Percentiles rank a stretch among this genome's conserved stretches.
phyloP scores from a whole-genome alignment of 2,113 vertebrate genomes.

The Colius striatus region DNA sequence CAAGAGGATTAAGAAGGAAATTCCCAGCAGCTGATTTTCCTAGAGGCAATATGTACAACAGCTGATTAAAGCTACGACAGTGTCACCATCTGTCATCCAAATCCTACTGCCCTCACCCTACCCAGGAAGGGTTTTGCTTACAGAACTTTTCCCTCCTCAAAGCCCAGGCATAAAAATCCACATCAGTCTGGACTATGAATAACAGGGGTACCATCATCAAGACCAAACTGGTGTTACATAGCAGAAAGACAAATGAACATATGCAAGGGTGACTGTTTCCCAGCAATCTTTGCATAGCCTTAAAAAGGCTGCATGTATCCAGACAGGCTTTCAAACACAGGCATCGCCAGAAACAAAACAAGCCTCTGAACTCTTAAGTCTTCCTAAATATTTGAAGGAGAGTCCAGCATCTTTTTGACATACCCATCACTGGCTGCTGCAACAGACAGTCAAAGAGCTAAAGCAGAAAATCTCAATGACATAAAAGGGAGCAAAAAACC shows the following conservation, averaged over 20 bases:
- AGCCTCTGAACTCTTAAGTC: neutral
- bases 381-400: neutral
- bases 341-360: neutral
- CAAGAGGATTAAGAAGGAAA: constrained; percentile 93
- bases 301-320: neutral
- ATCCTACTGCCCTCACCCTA: neutral
- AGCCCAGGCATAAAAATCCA: neutral
- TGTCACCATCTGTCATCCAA: constrained; percentile 33
- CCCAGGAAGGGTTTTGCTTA: neutral
- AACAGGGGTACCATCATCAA: neutral
- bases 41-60: constrained; percentile 61
- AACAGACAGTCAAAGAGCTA: neutral
- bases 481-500: neutral
- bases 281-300: neutral
- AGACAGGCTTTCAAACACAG: neutral
- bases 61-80: constrained; percentile 36
- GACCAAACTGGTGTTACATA: neutral
- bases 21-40: constrained; percentile 86
- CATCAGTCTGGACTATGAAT: neutral
- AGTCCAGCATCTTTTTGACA: neutral
- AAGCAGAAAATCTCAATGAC: neutral
- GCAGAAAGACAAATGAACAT: neutral
- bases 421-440: neutral
- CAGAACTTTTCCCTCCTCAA: neutral
- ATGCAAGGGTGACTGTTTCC: neutral